Evolutionary conservation across 1,140 invertebrate species (phyloP), one percentile per base, ranked within the genome.

Genomic region (Drosophila paulistorum): DNA sequence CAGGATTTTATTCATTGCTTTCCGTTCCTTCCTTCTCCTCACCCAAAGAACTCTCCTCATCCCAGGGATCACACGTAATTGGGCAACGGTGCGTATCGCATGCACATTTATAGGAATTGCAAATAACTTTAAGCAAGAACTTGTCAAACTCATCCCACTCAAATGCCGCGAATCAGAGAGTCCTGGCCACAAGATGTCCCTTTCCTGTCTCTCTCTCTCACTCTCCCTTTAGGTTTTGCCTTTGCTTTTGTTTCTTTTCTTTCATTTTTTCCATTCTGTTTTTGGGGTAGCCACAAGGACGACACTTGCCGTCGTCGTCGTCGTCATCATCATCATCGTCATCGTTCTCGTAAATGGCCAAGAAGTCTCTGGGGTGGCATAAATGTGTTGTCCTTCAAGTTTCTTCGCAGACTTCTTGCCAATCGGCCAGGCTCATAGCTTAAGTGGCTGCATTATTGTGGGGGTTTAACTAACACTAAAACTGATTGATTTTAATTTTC

Each of bases 401-500:
- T 66, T 10, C 10, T 23, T 74, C 63, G 37, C 48, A 39, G 23
- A 45, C 45, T 61, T 58, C 51, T 45, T 45, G 13, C n/a, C n/a
- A 17, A 9, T 48, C 45, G 45, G 7, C 45, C 45, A 51, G 62
- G 59, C 48, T 74, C 51, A 70, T 72, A 65, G 55, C 75, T 86
- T 90, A 90, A 90, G 89, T 90, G 87, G 81, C 89, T 81, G 84
- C 84, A 84, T 90, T 90, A 90, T 90, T 79, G 84, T 37, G 65
- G 68, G 75, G 81, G 81, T 74, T 89, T 90, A 91, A 76, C 81
- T 68, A 74, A 89, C 84, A 89, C 83, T 91, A 89, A 90, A 90
- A 89, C 89, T 82, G 89, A 90, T 91, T 90, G 89, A 91, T 90
- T 90, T 90, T 90, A 89, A 90, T 90, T 89, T 63, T 72, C 80